Evolutionary conservation across 2,797 vertebrate species (phyloP).

Genomic region (Muscicapa striata): DNA sequence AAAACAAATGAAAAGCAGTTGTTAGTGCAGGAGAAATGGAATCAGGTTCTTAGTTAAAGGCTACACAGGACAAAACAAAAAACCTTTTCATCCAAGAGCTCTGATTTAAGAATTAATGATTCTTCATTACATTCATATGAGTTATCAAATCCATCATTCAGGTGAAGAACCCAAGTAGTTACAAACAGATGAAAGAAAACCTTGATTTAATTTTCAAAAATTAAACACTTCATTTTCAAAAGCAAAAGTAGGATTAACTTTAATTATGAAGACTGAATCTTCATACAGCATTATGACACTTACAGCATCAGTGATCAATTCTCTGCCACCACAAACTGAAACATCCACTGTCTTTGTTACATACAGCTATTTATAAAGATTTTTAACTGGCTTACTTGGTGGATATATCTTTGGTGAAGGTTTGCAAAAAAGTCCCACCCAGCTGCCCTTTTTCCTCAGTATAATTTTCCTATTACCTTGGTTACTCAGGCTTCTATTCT

Average conservation of each 20-base stretch:
- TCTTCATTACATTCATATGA: neutral
- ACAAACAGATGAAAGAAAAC: neutral
- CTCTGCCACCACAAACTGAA: neutral
- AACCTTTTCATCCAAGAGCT: neutral
- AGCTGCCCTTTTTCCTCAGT: neutral
- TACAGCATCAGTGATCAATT: neutral
- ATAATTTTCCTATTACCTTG: neutral
- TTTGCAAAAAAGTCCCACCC: neutral
- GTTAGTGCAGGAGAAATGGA: neutral
- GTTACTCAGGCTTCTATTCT: neutral
- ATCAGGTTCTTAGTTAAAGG: neutral
- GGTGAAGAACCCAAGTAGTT: neutral
- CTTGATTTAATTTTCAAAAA: neutral
- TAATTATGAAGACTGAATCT: neutral
- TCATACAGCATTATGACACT: neutral
- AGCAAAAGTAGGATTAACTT: neutral
- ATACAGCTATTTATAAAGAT: neutral
- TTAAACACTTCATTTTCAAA: neutral
- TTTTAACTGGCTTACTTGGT: neutral
- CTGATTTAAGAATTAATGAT: neutral
- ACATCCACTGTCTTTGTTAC: neutral
- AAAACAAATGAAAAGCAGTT: neutral
- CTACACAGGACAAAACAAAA: neutral
- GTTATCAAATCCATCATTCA: neutral
- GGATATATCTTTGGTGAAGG: neutral